These are phyloP conservation scores for Agrotis ipsilon DNA, from an alignment of 2,888 invertebrate genomes.

Conservation along the genomic window DNA sequence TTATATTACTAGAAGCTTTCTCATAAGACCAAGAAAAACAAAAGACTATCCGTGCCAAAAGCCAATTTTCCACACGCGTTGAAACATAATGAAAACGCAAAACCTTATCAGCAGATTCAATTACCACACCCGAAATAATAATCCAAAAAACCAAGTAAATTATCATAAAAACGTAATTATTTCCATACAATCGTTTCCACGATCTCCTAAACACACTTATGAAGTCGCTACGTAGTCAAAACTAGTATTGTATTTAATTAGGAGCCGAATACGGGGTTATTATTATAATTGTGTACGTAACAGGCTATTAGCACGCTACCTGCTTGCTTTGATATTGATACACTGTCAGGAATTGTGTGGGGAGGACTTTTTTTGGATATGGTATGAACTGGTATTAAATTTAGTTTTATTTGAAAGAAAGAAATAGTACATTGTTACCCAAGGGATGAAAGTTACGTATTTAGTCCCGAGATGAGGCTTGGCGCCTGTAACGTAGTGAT, in stretches of 20 bases:
- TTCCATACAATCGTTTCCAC: conserved; percentile 31
- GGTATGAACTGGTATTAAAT: conserved; percentile 28
- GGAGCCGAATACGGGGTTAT: conserved; percentile 59
- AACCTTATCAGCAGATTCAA: conserved; percentile 33
- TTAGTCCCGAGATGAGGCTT: no score
- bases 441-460: no score
- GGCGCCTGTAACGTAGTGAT: no score
- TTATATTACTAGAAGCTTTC: no score
- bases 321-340: conserved; percentile 69
- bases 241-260: conserved; percentile 65
- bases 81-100: conserved; percentile 11
- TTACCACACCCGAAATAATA: conserved; percentile 17
- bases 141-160: conserved; percentile 13
- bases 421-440: no score
- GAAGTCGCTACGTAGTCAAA: conserved; percentile 42
- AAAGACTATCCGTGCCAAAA: not conserved
- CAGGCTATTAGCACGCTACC: conserved; percentile 71
- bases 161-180: conserved; percentile 43
- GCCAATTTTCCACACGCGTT: no score
- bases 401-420: not conserved
- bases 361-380: conserved; percentile 39
- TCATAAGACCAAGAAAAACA: not conserved
- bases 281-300: conserved; percentile 70
- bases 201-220: conserved; percentile 54
- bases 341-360: conserved; percentile 29